Evolutionary conservation across 2,888 invertebrate species (phyloP).

Genomic region (Spialia ferax): DNA sequence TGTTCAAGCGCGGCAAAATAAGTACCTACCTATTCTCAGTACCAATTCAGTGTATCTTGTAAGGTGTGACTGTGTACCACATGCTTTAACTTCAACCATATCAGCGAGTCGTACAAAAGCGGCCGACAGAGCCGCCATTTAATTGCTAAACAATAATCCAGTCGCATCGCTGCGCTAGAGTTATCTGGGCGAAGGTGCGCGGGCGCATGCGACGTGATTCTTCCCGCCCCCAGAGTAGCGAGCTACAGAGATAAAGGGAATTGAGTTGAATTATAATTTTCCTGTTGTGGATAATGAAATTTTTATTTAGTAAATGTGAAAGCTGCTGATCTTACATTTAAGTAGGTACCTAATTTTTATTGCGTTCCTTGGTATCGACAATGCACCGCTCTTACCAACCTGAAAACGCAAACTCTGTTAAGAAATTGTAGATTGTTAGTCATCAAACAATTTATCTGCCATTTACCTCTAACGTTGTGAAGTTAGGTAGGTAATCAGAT

Average conservation of each 20-base stretch:
- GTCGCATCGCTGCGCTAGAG: slow-evolving; percentile 51
- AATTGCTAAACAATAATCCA: slow-evolving; percentile 54
- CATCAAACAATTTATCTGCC: no score
- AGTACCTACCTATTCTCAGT: slow-evolving; percentile 13
- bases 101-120: slow-evolving; percentile 38
- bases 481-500: no score
- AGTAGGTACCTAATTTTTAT: no score
- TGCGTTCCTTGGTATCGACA: no score
- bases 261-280: not conserved
- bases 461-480: no score
- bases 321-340: no score
- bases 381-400: no score
- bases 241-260: slow-evolving; percentile 19
- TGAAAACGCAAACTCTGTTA: no score
- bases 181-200: slow-evolving; percentile 54
- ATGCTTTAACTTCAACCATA: slow-evolving; percentile 14
- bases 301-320: no score
- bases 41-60: slow-evolving; percentile 2
- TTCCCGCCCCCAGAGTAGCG: slow-evolving; percentile 32
- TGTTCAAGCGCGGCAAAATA: slow-evolving; percentile 12
- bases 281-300: not conserved
- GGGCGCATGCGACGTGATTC: slow-evolving; percentile 51
- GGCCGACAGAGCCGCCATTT: slow-evolving; percentile 44
- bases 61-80: slow-evolving; percentile 14
- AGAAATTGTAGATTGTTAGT: no score